Evolutionary conservation across 2,888 invertebrate genomes (phyloP).

Genomic region (Hanleya hanleyi): DNA sequence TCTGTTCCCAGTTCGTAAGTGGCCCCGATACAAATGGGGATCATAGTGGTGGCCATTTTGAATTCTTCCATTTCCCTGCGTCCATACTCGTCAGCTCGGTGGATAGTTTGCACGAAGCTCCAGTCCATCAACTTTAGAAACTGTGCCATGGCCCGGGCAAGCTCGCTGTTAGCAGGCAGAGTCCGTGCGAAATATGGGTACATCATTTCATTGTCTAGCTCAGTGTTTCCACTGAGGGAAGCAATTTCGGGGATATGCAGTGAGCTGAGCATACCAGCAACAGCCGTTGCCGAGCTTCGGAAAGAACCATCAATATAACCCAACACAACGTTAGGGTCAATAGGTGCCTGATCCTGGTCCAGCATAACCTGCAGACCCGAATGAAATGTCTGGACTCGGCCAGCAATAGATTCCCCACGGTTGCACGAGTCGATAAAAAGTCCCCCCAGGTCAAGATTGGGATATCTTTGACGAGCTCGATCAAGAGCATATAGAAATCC

Average conservation of each 20-base stretch:
- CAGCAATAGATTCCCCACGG: constrained; percentile 39
- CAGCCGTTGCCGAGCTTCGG: constrained; percentile 39
- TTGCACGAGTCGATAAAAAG: constrained; percentile 57
- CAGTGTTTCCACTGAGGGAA: constrained; percentile 41
- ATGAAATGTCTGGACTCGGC: background rate
- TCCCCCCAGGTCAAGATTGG: constrained; percentile 43
- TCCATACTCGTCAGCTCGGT: constrained; percentile 51
- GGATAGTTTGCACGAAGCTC: constrained; percentile 71
- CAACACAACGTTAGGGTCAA: constrained; percentile 52
- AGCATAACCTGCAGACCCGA: background rate
- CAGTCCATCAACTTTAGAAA: constrained; percentile 69
- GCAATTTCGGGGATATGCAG: constrained; percentile 76
- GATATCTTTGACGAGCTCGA: background rate
- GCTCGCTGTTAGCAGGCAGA: constrained; percentile 50
- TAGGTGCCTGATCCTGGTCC: constrained; percentile 29
- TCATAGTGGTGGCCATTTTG: constrained; percentile 27
- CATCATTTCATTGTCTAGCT: constrained; percentile 31
- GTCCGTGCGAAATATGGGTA: constrained; percentile 57
- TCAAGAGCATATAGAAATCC: background rate
- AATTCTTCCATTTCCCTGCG: constrained; percentile 29
- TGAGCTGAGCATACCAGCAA: constrained; percentile 74
- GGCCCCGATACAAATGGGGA: constrained; percentile 49
- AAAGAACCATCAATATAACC: constrained; percentile 51
- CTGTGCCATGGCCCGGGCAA: constrained; percentile 61
- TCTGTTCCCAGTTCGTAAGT: constrained; percentile 33